These are phyloP conservation scores for Bos javanicus DNA, from an alignment of 2,113 vertebrate genomes.

Conservation along the genomic window DNA sequence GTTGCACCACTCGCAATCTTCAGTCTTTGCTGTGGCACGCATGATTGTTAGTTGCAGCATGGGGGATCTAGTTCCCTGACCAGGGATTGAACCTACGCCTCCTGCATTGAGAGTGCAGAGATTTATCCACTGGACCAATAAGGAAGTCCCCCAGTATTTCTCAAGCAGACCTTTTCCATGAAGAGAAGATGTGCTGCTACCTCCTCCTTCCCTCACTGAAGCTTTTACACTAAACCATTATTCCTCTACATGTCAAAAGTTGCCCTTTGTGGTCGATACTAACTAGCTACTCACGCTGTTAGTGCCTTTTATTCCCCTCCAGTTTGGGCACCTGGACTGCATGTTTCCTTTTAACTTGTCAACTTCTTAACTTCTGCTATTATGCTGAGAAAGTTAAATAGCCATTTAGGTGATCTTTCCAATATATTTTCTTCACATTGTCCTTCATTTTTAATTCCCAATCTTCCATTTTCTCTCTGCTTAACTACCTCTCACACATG, in stretches of 20 bases:
- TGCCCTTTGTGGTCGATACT: neutral
- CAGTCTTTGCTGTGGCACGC: neutral
- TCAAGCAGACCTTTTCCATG: neutral
- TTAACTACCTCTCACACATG: neutral
- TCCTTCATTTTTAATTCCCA: neutral
- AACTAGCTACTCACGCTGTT: neutral
- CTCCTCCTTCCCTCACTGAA: neutral
- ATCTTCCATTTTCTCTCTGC: neutral
- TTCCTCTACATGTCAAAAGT: neutral
- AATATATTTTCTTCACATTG: neutral
- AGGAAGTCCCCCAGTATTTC: neutral
- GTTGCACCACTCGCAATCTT: rapidly evolving
- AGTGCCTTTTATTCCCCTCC: neutral
- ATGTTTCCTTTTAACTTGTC: neutral
- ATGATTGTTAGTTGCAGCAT: neutral
- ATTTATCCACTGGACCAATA: neutral
- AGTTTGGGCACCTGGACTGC: neutral
- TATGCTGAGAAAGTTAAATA: neutral
- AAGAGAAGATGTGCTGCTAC: neutral
- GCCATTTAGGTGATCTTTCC: neutral
- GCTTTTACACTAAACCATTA: neutral
- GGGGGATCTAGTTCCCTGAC: neutral
- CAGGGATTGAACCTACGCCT: neutral
- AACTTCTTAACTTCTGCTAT: neutral
- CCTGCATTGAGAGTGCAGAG: neutral